Percentiles rank a stretch among this genome's conserved stretches.
Evolutionary conservation across 2,797 vertebrate genomes (phyloP).

Genomic region (Rhodeus uyekii): DNA sequence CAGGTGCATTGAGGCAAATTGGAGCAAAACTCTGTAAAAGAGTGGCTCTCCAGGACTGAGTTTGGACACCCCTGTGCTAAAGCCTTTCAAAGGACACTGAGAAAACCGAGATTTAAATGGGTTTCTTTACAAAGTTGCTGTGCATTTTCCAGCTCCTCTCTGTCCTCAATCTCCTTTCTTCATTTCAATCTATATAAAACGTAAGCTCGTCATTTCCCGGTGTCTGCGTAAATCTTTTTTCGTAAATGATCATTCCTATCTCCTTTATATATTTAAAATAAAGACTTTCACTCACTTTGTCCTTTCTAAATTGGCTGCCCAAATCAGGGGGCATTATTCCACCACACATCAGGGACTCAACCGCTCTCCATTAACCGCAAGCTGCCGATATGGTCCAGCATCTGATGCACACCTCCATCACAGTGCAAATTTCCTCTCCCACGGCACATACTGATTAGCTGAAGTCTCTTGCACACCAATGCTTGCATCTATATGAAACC

Average conservation of each 20-base stretch:
- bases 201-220: not conserved
- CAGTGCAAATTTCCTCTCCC: not conserved
- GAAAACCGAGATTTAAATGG: not conserved
- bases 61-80: no score
- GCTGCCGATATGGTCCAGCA: not conserved
- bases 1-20: no score
- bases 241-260: not conserved
- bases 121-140: not conserved
- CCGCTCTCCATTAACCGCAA: slow-evolving; percentile 26
- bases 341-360: slow-evolving; percentile 28
- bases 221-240: slow-evolving; percentile 12
- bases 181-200: slow-evolving; percentile 22
- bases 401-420: not conserved
- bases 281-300: not conserved
- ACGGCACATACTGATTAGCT: not conserved
- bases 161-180: slow-evolving; percentile 9
- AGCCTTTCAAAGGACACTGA: not conserved
- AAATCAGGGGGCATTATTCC: slow-evolving; percentile 41
- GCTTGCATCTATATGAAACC: slow-evolving; percentile 1
- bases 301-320: slow-evolving; percentile 10
- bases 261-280: slow-evolving; percentile 7
- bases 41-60: no score
- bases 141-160: slow-evolving; percentile 28
- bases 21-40: no score
- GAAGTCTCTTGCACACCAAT: not conserved